A percentile compares a stretch with the other conserved stretches of the same genome.
Evolutionary conservation across 2,888 invertebrate species (phyloP).

Genomic region (Deroplatys truncata): DNA sequence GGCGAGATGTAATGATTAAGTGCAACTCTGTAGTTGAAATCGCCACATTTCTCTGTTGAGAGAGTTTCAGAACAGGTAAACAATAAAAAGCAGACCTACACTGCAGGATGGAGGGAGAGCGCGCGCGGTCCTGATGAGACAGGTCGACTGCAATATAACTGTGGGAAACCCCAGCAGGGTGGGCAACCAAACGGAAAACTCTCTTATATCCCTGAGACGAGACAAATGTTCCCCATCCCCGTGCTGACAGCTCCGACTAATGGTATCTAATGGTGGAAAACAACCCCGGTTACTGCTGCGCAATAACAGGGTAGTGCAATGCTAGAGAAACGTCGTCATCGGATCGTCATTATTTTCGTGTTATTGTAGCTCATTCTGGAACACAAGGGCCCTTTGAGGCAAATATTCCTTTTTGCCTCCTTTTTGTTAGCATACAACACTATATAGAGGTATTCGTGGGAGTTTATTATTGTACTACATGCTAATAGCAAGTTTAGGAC

Average conservation of each 20-base stretch:
- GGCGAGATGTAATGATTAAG: too few relatives aligned
- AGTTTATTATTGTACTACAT: too few relatives aligned
- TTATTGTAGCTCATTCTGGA: not conserved
- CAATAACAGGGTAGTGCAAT: not conserved
- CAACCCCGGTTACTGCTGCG: constrained; percentile 1
- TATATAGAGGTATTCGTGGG: too few relatives aligned
- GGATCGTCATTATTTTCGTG: not conserved
- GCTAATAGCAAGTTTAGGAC: too few relatives aligned
- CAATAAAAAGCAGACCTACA: not conserved
- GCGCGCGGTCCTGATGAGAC: not conserved
- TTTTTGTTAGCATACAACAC: too few relatives aligned
- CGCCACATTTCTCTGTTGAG: not conserved
- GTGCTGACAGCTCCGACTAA: constrained; percentile 22
- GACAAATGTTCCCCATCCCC: constrained; percentile 19
- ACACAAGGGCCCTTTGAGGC: too few relatives aligned
- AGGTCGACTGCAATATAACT: constrained; percentile 24
- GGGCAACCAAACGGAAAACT: constrained; percentile 5
- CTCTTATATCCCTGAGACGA: not conserved
- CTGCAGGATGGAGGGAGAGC: not conserved
- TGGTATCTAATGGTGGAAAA: constrained; percentile 25
- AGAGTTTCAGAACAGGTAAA: not conserved
- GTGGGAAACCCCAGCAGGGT: constrained; percentile 15
- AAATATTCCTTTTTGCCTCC: too few relatives aligned
- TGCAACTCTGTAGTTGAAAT: not conserved
- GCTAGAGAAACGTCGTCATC: not conserved